Evolutionary conservation across 2,888 invertebrate species (phyloP).

Genomic region (Pocota personata): DNA sequence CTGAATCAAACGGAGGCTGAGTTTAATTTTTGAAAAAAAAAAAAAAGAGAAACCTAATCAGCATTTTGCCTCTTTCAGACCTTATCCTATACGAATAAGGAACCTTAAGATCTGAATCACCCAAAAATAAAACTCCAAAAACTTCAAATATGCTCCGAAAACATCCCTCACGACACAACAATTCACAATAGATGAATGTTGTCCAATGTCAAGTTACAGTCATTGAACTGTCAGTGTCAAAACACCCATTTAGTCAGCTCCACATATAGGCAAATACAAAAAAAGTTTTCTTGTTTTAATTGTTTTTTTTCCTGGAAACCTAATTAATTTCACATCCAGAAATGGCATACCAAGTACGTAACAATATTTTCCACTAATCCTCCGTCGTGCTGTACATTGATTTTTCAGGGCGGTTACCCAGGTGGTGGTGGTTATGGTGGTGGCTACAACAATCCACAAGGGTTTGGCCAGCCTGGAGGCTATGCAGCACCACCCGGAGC

Average conservation of each 20-base stretch:
- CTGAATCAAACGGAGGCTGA: no score
- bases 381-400: background rate
- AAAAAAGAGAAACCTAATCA: no score
- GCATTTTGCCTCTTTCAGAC: no score
- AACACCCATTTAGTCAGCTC: conserved; percentile 54
- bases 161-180: fast-evolving
- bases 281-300: conserved; percentile 53
- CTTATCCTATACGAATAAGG: no score
- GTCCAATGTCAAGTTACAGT: background rate
- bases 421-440: conserved; percentile 75
- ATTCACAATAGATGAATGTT: conserved; percentile 50
- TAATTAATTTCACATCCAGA: conserved; percentile 29
- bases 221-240: conserved; percentile 58
- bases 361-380: background rate
- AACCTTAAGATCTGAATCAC: no score
- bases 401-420: conserved; percentile 64
- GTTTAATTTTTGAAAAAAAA: no score
- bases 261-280: conserved; percentile 53
- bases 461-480: conserved; percentile 75
- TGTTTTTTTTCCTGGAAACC: conserved; percentile 31
- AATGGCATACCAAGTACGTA: conserved; percentile 74
- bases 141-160: conserved; percentile 21
- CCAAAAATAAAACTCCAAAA: no score
- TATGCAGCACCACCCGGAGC: conserved; percentile 81
- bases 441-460: conserved; percentile 78